Evolutionary conservation across 2,888 invertebrate genomes (phyloP), one percentile per base, ranked within the genome.

Genomic region (Acholoe squamosa): DNA sequence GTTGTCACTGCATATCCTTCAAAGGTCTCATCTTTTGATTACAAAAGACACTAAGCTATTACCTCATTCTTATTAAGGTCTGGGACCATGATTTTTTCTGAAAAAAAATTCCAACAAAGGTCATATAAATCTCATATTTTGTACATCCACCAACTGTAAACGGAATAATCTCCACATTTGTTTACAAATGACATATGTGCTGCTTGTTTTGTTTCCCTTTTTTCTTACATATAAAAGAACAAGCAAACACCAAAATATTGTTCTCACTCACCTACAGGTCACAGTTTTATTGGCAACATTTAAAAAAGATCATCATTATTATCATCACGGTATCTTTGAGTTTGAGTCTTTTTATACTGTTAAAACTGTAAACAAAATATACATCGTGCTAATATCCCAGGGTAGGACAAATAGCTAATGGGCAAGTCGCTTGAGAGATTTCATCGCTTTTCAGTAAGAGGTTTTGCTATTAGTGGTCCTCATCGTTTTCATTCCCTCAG

Each of bases 201-300:
- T n/a, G n/a, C n/a, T n/a, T n/a, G n/a, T n/a, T n/a, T n/a, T n/a
- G n/a, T n/a, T n/a, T n/a, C n/a, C n/a, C n/a, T n/a, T n/a, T n/a
- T n/a, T n/a, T n/a, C n/a, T n/a, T n/a, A n/a, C n/a, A n/a, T 3
- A 16, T 80, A 19, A 43, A 80, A 80, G 5, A 34, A 80, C 43
- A 80, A 80, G 1, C 7, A 3, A 80, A 80, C 80, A 80, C 80
- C 0, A 16, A 80, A 3, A 34, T 80, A 80, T 80, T 80, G 80
- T 86, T 54, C 16, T 86, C 86, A 86, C 86, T 86, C 86, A 86
- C 86, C 86, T 86, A 86, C 86, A 31, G 86, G 52, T 86, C 56
- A 56, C 52, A 28, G 86, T 80, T 80, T 80, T 86, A 86, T 86
- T 86, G 86, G 86, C 86, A 86, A 86, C 86, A 86, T 86, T 86